Evolutionary conservation across 2,113 vertebrate genomes (phyloP).

Genomic region (Oreochromis niloticus): DNA sequence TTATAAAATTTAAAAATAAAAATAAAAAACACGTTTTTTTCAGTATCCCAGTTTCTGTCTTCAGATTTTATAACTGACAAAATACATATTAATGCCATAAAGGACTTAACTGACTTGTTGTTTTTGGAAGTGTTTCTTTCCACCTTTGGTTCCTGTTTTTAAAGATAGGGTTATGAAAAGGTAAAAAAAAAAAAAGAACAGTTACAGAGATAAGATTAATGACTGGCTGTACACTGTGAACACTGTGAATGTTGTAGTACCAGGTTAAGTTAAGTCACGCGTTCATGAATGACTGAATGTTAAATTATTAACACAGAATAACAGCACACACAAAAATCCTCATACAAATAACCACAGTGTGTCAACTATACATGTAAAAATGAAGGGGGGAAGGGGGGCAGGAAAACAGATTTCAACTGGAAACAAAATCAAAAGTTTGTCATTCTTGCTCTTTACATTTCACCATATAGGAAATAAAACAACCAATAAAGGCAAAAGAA

Average conservation of each 20-base stretch:
- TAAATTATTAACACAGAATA: neutral
- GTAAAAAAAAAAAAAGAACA: neutral
- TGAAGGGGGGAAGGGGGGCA: neutral
- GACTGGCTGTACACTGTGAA: neutral
- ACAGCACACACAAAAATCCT: neutral
- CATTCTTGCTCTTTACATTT: neutral
- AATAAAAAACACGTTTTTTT: too few species aligned
- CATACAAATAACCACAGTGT: neutral
- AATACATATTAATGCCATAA: neutral
- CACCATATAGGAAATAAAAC: neutral
- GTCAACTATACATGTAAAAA: neutral
- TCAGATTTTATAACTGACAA: neutral
- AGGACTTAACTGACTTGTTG: neutral
- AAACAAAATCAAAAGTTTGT: neutral
- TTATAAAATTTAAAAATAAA: too few species aligned
- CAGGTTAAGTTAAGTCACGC: neutral
- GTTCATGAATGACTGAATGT: neutral
- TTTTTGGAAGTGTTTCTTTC: neutral
- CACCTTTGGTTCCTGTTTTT: neutral
- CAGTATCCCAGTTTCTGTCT: neutral
- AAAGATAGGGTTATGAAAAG: neutral
- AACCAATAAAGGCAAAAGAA: neutral
- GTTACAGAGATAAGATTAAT: neutral
- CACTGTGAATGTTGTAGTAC: neutral
- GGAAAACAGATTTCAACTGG: neutral